Base-by-base conservation (phyloP, 1,140 invertebrate species). In the Lepidurus packardi region DNA sequence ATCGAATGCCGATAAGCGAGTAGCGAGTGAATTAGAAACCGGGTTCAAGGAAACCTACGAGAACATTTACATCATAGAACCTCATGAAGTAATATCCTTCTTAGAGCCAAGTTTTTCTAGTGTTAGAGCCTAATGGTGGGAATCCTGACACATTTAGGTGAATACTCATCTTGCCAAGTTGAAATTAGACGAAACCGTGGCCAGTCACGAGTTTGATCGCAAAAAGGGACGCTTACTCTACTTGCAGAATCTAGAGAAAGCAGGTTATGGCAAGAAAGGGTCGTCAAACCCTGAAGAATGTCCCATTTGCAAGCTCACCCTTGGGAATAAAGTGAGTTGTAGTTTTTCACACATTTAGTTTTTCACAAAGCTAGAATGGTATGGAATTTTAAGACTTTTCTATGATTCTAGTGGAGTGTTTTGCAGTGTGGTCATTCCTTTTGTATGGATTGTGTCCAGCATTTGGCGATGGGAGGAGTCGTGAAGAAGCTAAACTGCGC, bases 341-440 rank as follows among this genome's bases (percentile, higher is more conserved):
- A n/a, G n/a, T n/a, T n/a, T n/a, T n/a, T n/a, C n/a, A n/a, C n/a
- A n/a, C n/a, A n/a, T n/a, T n/a, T n/a, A n/a, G n/a, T n/a, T n/a
- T n/a, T n/a, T n/a, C n/a, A n/a, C n/a, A n/a, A n/a, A n/a, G n/a
- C n/a, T n/a, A n/a, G n/a, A n/a, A n/a, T n/a, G n/a, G n/a, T n/a
- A n/a, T n/a, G n/a, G n/a, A n/a, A n/a, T n/a, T n/a, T n/a, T n/a
- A n/a, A n/a, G n/a, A n/a, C n/a, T n/a, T n/a, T n/a, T n/a, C n/a
- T n/a, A n/a, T n/a, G n/a, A n/a, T n/a, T n/a, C 16, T 83, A 90
- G 84, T 92, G 91, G 91, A 88, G 85, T 81, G 90, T 92, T 21
- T 83, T 92, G 44, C 84, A 85, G 25, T 92, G 91, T 85, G 91
- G 91, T 7, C 91, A 92, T 82, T 89, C 87, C 80, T 90, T 87